Evolutionary conservation across 2,113 vertebrate species (phyloP), one percentile per base, ranked within the genome.

Genomic region (Cephalopterus ornatus): DNA sequence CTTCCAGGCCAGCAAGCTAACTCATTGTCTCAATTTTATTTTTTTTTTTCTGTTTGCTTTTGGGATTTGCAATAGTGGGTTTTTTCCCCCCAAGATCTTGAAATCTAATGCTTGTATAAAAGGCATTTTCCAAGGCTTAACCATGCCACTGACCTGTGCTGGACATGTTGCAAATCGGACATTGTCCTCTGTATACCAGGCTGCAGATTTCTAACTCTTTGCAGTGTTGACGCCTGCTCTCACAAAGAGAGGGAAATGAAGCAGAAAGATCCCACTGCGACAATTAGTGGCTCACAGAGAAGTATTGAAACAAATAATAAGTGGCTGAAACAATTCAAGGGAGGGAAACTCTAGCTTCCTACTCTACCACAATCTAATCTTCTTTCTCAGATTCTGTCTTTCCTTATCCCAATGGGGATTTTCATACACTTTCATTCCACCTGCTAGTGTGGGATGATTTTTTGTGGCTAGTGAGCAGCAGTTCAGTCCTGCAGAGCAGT

Each of bases 161-260:
- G 88, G 88, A 93, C 85, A 62, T 47, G 52, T 70, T 85, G 88
- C 85, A 90, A 80, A 92, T 93, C 67, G 84, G 89, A 90, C 75
- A 50, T 44, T 50, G 88, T 93, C 75, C 83, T 86, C 90, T 30
- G 1, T 93, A 77, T 42, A 88, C 42, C 5, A 59, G 90, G 78
- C 90, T 95, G 90, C 82, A 93, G 90, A 91, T 96, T 96, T 95
- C 92, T 95, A 96, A 94, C 95, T 95, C 95, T 95, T 83, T 94
- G 92, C 93, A 83, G 37, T 86, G 93, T 94, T 93, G 93, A 93
- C 41, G 79, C 95, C 92, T 95, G 96, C 82, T 92, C 72, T 80
- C 88, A 90, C 70, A 96, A 96, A 96, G 93, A 93, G 82, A 77
- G 71, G 85, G 93, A 96, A 96, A 94, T 94, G 95, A 97, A 94